Evolutionary conservation across 2,113 vertebrate species (phyloP).

Genomic region (Centropus bengalensis): DNA sequence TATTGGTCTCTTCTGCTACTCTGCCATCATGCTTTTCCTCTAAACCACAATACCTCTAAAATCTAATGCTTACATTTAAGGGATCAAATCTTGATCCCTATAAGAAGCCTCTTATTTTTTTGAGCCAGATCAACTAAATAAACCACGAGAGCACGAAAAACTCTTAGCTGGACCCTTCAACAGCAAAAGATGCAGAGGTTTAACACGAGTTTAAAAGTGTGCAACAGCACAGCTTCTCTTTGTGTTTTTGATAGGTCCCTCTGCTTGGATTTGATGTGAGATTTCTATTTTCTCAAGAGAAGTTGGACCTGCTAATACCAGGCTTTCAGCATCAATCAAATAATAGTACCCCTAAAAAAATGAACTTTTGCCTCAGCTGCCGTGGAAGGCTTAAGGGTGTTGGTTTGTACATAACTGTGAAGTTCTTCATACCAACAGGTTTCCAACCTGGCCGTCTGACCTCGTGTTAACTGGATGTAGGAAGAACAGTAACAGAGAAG

Average conservation of each 20-base stretch:
- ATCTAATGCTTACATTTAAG: background rate
- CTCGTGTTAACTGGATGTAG: background rate
- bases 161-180: background rate
- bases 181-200: accelerated
- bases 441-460: background rate
- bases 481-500: background rate
- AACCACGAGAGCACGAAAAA: background rate
- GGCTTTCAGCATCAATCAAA: background rate
- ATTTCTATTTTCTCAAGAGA: background rate
- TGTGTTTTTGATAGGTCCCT: background rate
- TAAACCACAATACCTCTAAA: background rate
- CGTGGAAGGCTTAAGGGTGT: background rate
- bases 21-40: background rate
- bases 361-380: background rate
- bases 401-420: background rate
- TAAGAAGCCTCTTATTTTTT: background rate
- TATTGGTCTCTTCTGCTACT: background rate
- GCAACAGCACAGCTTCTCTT: background rate
- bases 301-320: background rate
- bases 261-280: background rate
- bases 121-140: background rate
- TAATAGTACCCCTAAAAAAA: background rate
- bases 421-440: background rate
- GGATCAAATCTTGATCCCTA: background rate
- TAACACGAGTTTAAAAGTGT: background rate